A percentile compares a stretch with the other conserved stretches of the same genome.
Conservation (phyloP, 2,113 vertebrate genomes). For the Oxygymnocypris stewartii region DNA sequence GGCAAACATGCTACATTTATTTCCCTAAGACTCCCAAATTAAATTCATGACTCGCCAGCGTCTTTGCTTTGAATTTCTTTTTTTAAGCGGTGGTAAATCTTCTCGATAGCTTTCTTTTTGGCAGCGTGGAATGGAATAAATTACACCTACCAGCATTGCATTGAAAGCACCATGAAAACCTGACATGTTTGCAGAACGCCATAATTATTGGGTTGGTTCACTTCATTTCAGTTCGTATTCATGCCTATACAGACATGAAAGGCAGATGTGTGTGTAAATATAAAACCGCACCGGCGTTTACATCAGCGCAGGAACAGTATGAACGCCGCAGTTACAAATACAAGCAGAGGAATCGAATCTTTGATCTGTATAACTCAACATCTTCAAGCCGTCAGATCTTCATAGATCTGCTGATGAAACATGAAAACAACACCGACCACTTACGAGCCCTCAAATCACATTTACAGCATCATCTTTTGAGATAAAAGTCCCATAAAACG, state of each 20-base stretch:
- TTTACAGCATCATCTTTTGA: neutral
- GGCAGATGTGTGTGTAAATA: neutral
- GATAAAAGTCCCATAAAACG: neutral
- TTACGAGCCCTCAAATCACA: too few species aligned
- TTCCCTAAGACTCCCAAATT: constrained; percentile 37
- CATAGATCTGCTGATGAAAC: neutral
- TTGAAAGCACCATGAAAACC: neutral
- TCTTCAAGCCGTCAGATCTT: neutral
- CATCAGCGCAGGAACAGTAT: neutral
- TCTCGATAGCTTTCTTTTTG: constrained; percentile 41
- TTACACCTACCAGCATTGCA: constrained; percentile 18
- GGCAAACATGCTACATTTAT: constrained; percentile 46
- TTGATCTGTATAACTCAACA: neutral
- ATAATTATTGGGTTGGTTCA: neutral
- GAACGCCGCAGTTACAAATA: neutral
- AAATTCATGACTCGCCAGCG: constrained; percentile 35
- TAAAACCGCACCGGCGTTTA: neutral
- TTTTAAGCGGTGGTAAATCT: constrained; percentile 36
- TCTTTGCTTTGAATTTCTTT: constrained; percentile 35
- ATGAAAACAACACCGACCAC: neutral
- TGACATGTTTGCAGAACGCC: constrained; percentile 5
- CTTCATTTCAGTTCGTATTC: neutral
- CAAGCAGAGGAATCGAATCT: neutral
- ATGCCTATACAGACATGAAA: neutral
- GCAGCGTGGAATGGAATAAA: constrained; percentile 17